Percentiles rank a stretch among this genome's conserved stretches.
phyloP scores from a whole-genome alignment of 1,140 invertebrate genomes.

The Zaprionus ghesquierei region DNA sequence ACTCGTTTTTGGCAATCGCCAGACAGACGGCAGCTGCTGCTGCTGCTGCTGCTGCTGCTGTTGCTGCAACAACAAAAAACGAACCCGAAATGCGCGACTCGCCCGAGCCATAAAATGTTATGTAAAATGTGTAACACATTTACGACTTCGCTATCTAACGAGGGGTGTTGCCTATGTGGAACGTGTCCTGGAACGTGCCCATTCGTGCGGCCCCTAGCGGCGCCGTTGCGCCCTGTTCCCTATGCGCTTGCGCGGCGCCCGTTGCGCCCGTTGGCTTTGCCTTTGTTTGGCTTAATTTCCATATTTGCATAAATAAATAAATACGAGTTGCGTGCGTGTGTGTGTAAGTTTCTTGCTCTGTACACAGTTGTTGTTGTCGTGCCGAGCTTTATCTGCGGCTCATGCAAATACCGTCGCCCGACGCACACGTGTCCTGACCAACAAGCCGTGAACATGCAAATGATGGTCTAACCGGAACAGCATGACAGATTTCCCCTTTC shows the following conservation, averaged over 20 bases:
- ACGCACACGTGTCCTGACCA: slow-evolving; percentile 60
- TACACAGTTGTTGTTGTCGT: not conserved
- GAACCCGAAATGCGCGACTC: slow-evolving; percentile 20
- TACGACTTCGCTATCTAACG: slow-evolving; percentile 36
- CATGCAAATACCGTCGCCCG: slow-evolving; percentile 47
- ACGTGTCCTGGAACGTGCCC: slow-evolving; percentile 46
- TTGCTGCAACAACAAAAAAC: not conserved
- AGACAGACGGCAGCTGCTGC: slow-evolving; percentile 42
- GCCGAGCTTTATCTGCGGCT: slow-evolving; percentile 57
- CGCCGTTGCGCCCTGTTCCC: too few species aligned
- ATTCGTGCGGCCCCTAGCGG: slow-evolving; percentile 6
- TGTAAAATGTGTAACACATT: slow-evolving; percentile 49
- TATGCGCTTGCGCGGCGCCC: slow-evolving; percentile 59
- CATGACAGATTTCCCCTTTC: not conserved
- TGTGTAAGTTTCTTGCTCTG: slow-evolving; percentile 23
- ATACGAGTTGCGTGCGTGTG: not conserved
- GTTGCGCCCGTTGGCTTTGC: not conserved
- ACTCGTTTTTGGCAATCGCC: slow-evolving; percentile 69
- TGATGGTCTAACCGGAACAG: slow-evolving; percentile 3
- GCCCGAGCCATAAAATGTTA: slow-evolving; percentile 41
- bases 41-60: slow-evolving; percentile 25
- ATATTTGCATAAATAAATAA: slow-evolving; percentile 57
- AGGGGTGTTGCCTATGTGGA: slow-evolving; percentile 42
- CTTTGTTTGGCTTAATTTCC: slow-evolving; percentile 40
- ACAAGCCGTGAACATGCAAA: slow-evolving; percentile 68